Evolutionary conservation across 2,797 vertebrate genomes (phyloP).

Genomic region (Octomys mimax): DNA sequence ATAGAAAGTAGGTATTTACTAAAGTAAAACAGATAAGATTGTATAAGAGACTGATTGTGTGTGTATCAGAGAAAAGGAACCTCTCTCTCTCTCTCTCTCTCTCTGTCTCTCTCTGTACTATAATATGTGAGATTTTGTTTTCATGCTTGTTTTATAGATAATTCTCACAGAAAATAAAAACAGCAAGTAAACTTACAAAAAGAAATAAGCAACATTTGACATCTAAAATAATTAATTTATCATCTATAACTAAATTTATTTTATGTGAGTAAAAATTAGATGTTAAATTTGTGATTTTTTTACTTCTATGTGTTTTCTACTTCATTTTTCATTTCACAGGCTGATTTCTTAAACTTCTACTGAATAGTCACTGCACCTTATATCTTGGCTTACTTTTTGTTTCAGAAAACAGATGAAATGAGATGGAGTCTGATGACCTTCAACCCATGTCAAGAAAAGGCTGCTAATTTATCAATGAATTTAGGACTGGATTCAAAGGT

Average conservation of each 20-base stretch:
- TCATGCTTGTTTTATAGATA: neutral
- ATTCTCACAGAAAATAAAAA: conserved; percentile 13
- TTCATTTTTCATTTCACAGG: neutral
- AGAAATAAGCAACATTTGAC: neutral
- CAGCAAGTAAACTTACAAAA: neutral
- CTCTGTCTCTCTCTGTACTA: neutral
- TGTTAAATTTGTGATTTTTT: conserved; percentile 16
- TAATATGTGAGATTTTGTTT: conserved; percentile 17
- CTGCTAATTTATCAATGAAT: conserved; percentile 25
- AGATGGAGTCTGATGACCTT: neutral
- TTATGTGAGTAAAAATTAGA: conserved; percentile 19
- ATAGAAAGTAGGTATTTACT: conserved; percentile 4
- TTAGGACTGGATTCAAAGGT: neutral
- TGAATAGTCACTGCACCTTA: neutral
- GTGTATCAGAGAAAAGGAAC: neutral
- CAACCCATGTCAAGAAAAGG: neutral
- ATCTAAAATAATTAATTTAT: neutral
- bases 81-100: too few species aligned
- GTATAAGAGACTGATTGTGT: neutral
- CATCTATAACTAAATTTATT: neutral
- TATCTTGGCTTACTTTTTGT: conserved; percentile 4
- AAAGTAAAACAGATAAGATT: conserved; percentile 23
- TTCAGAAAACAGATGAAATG: conserved; percentile 32
- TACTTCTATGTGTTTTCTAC: neutral
- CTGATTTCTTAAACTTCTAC: neutral